These are phyloP conservation scores for Cladopsammia gracilis DNA, from an alignment of 64 coral and sea anemone genomes.

Conservation along the genomic window DNA sequence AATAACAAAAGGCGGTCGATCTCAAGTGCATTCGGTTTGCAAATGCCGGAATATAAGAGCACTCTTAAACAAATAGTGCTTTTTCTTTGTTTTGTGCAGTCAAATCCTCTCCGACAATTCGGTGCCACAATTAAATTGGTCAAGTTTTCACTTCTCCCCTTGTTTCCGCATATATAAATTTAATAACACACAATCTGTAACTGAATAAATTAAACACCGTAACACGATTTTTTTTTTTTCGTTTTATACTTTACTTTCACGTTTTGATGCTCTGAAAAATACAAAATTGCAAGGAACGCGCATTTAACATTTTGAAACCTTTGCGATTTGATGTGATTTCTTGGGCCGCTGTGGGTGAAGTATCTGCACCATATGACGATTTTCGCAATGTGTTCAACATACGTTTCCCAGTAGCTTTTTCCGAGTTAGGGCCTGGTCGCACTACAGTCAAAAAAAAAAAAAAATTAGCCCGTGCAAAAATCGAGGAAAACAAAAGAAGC, in stretches of 20 bases:
- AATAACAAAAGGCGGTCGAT: constrained; percentile 5
- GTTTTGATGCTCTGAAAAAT: no score
- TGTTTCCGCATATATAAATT: constrained; percentile 34
- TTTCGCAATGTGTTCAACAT: not conserved
- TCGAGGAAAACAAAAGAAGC: no score
- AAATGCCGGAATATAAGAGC: constrained; percentile 34
- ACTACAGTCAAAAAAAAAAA: no score
- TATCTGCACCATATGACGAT: not conserved
- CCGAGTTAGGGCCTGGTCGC: no score
- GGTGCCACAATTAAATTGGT: constrained; percentile 34
- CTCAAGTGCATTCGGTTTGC: constrained; percentile 28
- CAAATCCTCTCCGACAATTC: constrained; percentile 18
- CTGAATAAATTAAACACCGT: not conserved
- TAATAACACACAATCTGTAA: constrained; percentile 2
- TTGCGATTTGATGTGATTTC: no score
- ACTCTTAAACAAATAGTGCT: constrained; percentile 41
- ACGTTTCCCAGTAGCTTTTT: not conserved
- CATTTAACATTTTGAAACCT: not conserved
- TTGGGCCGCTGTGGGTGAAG: no score
- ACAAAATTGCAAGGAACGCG: no score
- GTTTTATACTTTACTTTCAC: not conserved
- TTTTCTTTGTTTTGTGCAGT: not conserved
- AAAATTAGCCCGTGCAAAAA: no score
- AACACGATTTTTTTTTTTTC: not conserved
- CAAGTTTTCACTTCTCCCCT: not conserved